Percentiles rank a stretch among this genome's conserved stretches.
Evolutionary conservation across 1,140 invertebrate genomes (phyloP).

Genomic region (Octopus sinensis): DNA sequence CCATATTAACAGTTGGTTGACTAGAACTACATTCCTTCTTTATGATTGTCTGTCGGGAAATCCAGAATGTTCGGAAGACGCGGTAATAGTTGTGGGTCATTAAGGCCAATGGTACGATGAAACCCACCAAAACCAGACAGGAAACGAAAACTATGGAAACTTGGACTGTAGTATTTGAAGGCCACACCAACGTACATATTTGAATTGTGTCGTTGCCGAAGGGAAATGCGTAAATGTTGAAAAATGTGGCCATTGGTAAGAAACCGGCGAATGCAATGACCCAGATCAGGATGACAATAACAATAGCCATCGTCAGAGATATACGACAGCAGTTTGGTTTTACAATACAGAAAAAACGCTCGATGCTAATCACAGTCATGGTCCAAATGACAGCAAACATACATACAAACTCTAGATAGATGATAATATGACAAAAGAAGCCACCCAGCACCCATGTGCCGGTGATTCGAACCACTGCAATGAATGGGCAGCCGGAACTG

Average conservation of each 20-base stretch:
- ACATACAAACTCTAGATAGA: conserved; percentile 37
- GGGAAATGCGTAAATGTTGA: conserved; percentile 29
- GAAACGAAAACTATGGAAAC: conserved; percentile 31
- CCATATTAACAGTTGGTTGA: not conserved
- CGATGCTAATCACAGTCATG: conserved; percentile 46
- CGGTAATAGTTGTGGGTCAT: conserved; percentile 38
- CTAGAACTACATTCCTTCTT: not conserved
- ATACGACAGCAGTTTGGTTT: conserved; percentile 24
- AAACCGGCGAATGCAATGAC: conserved; percentile 26
- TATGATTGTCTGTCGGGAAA: conserved; percentile 24
- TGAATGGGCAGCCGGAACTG: conserved; percentile 33
- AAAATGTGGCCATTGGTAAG: conserved; percentile 38
- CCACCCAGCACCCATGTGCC: conserved; percentile 40
- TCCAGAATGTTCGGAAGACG: conserved; percentile 38
- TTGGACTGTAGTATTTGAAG: conserved; percentile 21
- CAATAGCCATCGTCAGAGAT: conserved; percentile 25
- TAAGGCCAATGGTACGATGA: conserved; percentile 35
- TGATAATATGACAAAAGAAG: conserved; percentile 35
- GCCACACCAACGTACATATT: conserved; percentile 46
- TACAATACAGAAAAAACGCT: conserved; percentile 43
- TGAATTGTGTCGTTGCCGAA: conserved; percentile 23
- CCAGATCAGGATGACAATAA: conserved; percentile 38
- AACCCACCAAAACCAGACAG: conserved; percentile 28
- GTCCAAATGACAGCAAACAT: conserved; percentile 46
- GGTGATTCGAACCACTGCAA: conserved; percentile 36